Evolutionary conservation across 2,888 invertebrate genomes (phyloP).

Genomic region (Dryobotodes eremita): DNA sequence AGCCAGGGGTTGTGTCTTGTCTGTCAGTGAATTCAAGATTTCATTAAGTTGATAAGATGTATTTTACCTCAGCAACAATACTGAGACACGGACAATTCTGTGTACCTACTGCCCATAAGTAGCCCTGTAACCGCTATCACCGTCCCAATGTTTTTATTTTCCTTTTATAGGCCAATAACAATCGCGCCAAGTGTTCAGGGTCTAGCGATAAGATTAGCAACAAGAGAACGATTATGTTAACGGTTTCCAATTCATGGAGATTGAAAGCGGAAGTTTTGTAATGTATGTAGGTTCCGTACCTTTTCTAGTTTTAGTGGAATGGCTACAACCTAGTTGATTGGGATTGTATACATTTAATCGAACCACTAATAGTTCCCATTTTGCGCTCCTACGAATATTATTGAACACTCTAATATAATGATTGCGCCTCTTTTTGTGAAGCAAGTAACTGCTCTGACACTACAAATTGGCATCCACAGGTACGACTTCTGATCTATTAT

Average conservation of each 20-base stretch:
- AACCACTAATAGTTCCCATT: too few species aligned
- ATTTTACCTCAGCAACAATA: neutral
- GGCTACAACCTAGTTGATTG: neutral
- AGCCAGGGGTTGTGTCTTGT: neutral
- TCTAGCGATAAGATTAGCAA: conserved; percentile 59
- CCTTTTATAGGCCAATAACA: conserved; percentile 61
- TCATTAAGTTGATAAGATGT: neutral
- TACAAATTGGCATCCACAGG: too few species aligned
- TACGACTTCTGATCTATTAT: too few species aligned
- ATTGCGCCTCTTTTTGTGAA: too few species aligned
- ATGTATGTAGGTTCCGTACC: conserved; percentile 23
- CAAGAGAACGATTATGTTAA: conserved; percentile 55
- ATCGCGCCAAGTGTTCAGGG: conserved; percentile 48
- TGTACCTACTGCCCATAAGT: conserved; percentile 25
- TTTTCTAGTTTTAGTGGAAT: neutral
- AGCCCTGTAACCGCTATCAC: conserved; percentile 35
- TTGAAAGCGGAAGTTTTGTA: conserved; percentile 42
- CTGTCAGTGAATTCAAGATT: neutral
- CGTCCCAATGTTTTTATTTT: conserved; percentile 47
- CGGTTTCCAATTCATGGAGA: conserved; percentile 36
- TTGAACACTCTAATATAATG: too few species aligned
- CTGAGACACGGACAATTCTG: neutral
- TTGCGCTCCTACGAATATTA: too few species aligned
- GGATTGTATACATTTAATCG: too few species aligned
- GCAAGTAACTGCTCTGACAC: too few species aligned